Base-by-base conservation (phyloP, 1,140 invertebrate genomes). In the Coptotermes formosanus region DNA sequence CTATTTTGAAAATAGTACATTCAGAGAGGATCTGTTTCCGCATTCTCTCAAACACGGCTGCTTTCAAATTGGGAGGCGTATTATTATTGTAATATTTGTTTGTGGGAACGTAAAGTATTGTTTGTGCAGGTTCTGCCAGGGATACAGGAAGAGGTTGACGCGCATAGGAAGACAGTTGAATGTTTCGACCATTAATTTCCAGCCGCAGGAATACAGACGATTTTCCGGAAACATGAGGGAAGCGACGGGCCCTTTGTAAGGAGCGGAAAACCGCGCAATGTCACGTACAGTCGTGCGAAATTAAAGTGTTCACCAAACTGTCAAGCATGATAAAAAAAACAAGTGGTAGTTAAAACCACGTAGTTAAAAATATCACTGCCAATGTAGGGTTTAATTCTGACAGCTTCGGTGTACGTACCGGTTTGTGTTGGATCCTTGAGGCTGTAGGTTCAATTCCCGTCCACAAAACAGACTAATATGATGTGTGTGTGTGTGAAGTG, bases 111-210 rank as follows among this genome's bases (percentile, higher is more conserved):
- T 4, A 75, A 55, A 75, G 25, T 75, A 75, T 75, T 75, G 64
- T 75, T 75, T 75, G 64, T 30, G 64, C 1, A 30, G 25, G 64
- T 30, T 30, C 1, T 55, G n/a, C 25, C 64, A 1, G n/a, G n/a
- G 14, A 75, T 25, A 25, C n/a, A 75, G n/a, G 64, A 75, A 30
- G n/a, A 30, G 25, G 14, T 25, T 25, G 25, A 75, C 64, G n/a
- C 14, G 64, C 64, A 30, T 75, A 75, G 64, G 64, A 75, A 75
- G 64, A 75, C 25, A 30, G 64, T n/a, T 75, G 64, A 75, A 75
- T 75, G 64, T n/a, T 75, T 75, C 64, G n/a, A 75, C 64, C 64
- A 75, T 75, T 75, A 75, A 75, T 75, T 75, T 75, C 64, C n/a
- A 75, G 64, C 64, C 64, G 14, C 64, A 75, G 64, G n/a, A 75